Base-by-base conservation (phyloP, 1,140 invertebrate genomes). In the Drosophila neocordata region DNA sequence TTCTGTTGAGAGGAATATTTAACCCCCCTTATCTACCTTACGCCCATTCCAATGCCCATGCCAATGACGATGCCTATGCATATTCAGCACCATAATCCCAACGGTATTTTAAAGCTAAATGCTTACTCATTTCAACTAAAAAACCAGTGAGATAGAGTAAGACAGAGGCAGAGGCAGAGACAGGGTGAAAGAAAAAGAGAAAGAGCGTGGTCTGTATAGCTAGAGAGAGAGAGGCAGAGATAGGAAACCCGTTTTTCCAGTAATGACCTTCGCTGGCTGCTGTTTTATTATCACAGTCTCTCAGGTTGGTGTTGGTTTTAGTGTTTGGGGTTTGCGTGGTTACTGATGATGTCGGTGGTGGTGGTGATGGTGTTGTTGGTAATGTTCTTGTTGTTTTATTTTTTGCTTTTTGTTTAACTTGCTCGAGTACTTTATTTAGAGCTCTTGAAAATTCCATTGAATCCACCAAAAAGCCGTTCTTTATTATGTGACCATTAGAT, bases 81-180 rank as follows among this genome's bases (percentile, higher is more conserved):
- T 85, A 85, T 82, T 87, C 81, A 78, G 80, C 69, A 71, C 75
- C 83, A 85, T 85, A 85, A 85, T 85, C 83, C 83, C 83, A 87
- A 87, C 83, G 83, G 83, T 88, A 87, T 87, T 87, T 87, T 82
- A 71, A 88, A 88, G 79, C 83, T 88, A 87, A 87, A 88, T 87
- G 82, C 83, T 85, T 82, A 85, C 75, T 85, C 83, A 85, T 76
- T 83, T 77, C 64, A 15, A 65, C 67, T 66, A 69, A 65, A 56
- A 52, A 31, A 31, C 27, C 27, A 31, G 27, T 31, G 31, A 9
- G 20, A 62, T 38, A 71, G 60, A 27, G 22, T 58, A 60, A 31
- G 13, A 69, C 5, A 9, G 53, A 15, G n/a, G 34, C 0, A 4
- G 1, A 31, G 65, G n/a, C 9, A 12, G 15, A 63, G 24, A n/a